These are phyloP conservation scores for Arvicanthis niloticus DNA, from an alignment of 2,113 vertebrate genomes.

Conservation along the genomic window DNA sequence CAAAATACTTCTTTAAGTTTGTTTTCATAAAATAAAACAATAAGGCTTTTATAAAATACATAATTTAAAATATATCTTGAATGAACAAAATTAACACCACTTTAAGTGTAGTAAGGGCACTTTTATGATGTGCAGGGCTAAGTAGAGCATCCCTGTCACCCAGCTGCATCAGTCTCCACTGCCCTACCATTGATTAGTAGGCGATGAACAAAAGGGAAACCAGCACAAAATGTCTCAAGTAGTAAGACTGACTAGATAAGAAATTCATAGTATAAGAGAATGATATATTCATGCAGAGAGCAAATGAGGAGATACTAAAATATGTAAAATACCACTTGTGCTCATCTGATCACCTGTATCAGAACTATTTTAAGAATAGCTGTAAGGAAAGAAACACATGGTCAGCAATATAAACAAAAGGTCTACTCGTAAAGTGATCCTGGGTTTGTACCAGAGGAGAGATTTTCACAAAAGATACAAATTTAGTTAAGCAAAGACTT, in stretches of 20 bases:
- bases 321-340: not conserved
- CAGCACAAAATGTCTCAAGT: constrained; percentile 29
- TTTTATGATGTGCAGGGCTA: constrained; percentile 15
- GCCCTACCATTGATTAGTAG: constrained; percentile 2
- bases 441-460: not conserved
- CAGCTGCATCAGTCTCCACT: not conserved
- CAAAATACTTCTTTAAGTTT: not conserved
- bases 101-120: constrained; percentile 14
- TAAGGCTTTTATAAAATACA: constrained; percentile 4
- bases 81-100: constrained; percentile 28
- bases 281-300: not conserved
- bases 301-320: constrained; percentile 1
- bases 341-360: not conserved
- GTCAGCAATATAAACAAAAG: not conserved
- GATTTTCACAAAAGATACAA: constrained; percentile 39
- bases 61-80: constrained; percentile 44
- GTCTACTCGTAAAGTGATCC: not conserved
- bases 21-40: constrained; percentile 49
- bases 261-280: not conserved
- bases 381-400: not conserved
- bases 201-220: not conserved
- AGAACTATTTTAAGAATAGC: constrained; percentile 36
- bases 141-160: constrained; percentile 31
- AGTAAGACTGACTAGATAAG: not conserved
- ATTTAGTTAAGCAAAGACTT: constrained; percentile 51